Base-by-base conservation (phyloP, 2,797 vertebrate species). In the Xiphophorus birchmanni region DNA sequence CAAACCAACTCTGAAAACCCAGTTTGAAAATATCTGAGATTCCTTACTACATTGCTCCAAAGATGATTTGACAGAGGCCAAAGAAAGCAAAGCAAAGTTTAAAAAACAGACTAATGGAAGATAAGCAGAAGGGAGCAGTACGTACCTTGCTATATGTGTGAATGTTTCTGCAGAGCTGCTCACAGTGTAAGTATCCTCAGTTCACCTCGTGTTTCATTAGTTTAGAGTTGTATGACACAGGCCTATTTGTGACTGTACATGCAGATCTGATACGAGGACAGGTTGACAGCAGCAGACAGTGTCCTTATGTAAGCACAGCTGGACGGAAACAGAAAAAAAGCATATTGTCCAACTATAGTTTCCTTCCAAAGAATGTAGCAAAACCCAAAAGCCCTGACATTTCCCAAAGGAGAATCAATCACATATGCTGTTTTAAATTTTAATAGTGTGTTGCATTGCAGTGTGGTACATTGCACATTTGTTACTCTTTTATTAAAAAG, bases 341-440 rank as follows among this genome's bases (percentile, higher is more conserved):
- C 9, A 32, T 40, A 63, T 50, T 74, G 52, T 89, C 83, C 48
- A 78, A 78, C 72, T 84, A 67, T 37, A 40, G 18, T 23, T 69
- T 69, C 21, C 37, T 79, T 84, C n/a, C 82, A 77, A 72, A 74
- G 5, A 74, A 79, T 40, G 52, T 75, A 8, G 76, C 37, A 13
- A 15, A 32, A 83, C 75, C 52, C 52, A 45, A 76, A 79, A 73
- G 58, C 60, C 72, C 6, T 42, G 35, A 75, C 26, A 23, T 29
- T 42, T 86, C 83, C 82, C 76, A 71, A 32, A 85, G 77, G 67
- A 85, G 71, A 84, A 85, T 56, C 45, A 75, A 84, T 90, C 79
- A 86, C 60, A n/a, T 78, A 78, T 58, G 56, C 17, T 67, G 11
- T 58, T 42, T 80, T 86, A 67, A 45, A 40, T 40, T 85, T 82